Base-by-base conservation (phyloP, 1,140 invertebrate genomes). In the Gonatopus flavifemur region DNA sequence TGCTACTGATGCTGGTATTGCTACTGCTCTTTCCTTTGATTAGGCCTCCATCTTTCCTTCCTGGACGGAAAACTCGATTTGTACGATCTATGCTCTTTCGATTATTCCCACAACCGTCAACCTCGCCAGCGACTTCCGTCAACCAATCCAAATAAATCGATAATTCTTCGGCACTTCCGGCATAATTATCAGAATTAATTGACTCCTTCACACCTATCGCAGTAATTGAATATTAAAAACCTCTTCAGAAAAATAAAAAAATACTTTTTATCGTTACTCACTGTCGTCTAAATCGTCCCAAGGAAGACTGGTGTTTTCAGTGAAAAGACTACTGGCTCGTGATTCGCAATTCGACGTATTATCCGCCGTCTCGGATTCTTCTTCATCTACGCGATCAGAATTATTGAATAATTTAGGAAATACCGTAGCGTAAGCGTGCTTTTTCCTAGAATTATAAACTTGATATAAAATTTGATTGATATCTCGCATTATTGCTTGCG, bases 401-500 rank as follows among this genome's bases (percentile, higher is more conserved):
- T 67, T 57, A 38, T 56, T 68, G 21, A 69, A 64, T 8, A 70
- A 50, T 59, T 76, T 76, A 0, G 77, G 74, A 31, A 72, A 75
- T n/a, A 79, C 72, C n/a, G 79, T 80, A 3, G 79, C 76, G 57
- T 87, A 87, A 2, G 81, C 69, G 66, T 86, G 84, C 28, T 60
- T 79, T 46, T 80, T 70, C 52, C 84, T 76, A 2, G 82, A 84
- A 67, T 86, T 86, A 48, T 69, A 76, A 81, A 87, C 82, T 79
- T 88, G 83, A 65, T 90, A 88, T 22, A 89, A 70, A 63, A 90
- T 84, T 70, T 90, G 87, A 74, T 90, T 88, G 35, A 91, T 85
- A 76, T 93, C 89, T 76, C 90, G 81, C 83, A 90, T 87, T 54
- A 91, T 85, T 32, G 85, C 85, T 72, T 93, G 90, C 33, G 90